A percentile compares a stretch with the other conserved stretches of the same genome.
Conservation (phyloP, 2,113 vertebrate genomes). For the Galbula dea region DNA sequence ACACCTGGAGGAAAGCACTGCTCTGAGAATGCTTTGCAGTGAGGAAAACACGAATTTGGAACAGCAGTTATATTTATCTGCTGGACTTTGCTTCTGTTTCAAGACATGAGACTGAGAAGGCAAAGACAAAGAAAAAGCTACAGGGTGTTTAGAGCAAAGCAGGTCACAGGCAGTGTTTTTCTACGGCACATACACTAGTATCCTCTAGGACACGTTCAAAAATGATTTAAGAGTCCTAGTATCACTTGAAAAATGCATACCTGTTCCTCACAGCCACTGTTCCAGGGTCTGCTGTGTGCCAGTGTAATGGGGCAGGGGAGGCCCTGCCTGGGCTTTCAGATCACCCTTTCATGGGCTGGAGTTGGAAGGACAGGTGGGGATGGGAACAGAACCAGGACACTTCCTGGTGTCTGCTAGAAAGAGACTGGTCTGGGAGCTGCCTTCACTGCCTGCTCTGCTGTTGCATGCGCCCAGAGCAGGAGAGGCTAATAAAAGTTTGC, state of each 20-base stretch:
- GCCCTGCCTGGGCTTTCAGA: neutral
- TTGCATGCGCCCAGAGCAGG: neutral
- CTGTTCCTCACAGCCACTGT: neutral
- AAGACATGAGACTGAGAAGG: neutral
- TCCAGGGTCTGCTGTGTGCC: neutral
- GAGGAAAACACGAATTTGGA: neutral
- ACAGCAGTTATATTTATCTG: neutral
- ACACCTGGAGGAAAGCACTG: neutral
- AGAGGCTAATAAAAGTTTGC: neutral
- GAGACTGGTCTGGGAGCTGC: neutral
- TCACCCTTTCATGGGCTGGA: accelerated
- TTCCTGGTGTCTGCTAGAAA: neutral
- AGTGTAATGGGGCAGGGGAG: accelerated
- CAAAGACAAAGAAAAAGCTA: neutral
- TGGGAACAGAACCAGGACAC: neutral
- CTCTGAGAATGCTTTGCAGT: too few relatives aligned
- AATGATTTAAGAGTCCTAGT: neutral
- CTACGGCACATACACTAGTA: neutral
- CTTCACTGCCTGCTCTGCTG: neutral
- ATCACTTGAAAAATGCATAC: neutral
- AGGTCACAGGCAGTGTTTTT: neutral
- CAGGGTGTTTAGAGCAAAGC: accelerated
- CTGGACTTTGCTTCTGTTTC: neutral
- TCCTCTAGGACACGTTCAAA: neutral
- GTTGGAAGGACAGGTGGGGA: neutral